phyloP scores from a whole-genome alignment of 2,888 invertebrate species.

The Aspidiotus rigidus region DNA sequence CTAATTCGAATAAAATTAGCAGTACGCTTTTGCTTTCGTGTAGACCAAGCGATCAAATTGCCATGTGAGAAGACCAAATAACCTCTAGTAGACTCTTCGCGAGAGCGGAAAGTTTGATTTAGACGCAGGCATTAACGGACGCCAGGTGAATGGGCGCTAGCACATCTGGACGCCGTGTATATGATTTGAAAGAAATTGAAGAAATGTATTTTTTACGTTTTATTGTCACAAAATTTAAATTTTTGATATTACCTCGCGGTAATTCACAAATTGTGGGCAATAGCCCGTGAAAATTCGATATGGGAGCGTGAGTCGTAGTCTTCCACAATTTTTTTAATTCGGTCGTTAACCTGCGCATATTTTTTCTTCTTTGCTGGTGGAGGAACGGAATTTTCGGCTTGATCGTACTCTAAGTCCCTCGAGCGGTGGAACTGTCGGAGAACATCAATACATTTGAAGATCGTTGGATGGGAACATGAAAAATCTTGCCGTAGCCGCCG shows the following conservation, averaged over 20 bases:
- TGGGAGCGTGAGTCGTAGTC: not conserved
- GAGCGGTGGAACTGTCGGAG: not conserved
- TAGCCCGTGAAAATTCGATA: not conserved
- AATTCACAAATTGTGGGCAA: not conserved
- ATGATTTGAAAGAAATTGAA: not conserved
- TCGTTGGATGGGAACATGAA: not conserved
- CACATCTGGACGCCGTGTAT: not conserved
- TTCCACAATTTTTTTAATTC: not conserved
- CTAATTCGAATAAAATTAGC: too few relatives aligned
- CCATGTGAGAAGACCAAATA: too few relatives aligned
- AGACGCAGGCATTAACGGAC: not conserved
- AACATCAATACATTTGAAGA: not conserved
- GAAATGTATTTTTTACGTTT: not conserved
- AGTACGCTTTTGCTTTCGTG: too few relatives aligned
- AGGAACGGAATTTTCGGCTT: not conserved
- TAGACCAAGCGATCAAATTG: too few relatives aligned
- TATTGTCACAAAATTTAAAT: not conserved
- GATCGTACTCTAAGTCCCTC: not conserved
- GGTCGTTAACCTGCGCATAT: not conserved
- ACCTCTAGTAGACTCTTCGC: too few relatives aligned
- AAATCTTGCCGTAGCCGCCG: not conserved
- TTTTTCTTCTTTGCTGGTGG: not conserved
- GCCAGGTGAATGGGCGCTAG: not conserved
- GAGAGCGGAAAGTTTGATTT: too few relatives aligned
- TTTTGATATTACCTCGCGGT: not conserved